Evolutionary conservation across 2,888 invertebrate species (phyloP).

Genomic region (Dolichomitus sp.): DNA sequence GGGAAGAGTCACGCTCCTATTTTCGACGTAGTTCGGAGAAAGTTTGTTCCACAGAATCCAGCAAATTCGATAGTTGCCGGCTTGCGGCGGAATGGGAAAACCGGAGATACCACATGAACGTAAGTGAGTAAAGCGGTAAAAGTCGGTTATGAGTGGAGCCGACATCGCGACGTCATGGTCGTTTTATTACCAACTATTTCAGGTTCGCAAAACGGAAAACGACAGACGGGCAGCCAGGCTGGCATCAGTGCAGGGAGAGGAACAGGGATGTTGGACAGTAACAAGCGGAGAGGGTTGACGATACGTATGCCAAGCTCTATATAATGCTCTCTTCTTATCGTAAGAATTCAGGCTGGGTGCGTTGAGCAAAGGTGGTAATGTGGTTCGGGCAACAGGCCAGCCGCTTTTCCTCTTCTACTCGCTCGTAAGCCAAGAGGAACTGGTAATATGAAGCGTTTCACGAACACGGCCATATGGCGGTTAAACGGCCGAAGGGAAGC

Average conservation of each 20-base stretch:
- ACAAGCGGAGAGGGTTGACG: slow-evolving; percentile 1
- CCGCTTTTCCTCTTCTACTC: slow-evolving; percentile 3
- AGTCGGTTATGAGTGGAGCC: slow-evolving; percentile 5
- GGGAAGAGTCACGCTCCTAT: background rate
- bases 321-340: slow-evolving; percentile 55
- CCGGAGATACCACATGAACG: background rate
- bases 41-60: slow-evolving; percentile 19
- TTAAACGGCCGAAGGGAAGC: slow-evolving; percentile 28
- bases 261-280: slow-evolving; percentile 17
- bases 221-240: background rate
- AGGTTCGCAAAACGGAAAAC: slow-evolving; percentile 3
- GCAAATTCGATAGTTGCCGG: background rate
- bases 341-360: slow-evolving; percentile 59
- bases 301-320: background rate
- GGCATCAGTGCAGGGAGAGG: background rate
- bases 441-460: slow-evolving; percentile 6
- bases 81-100: background rate
- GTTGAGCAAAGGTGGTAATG: slow-evolving; percentile 16
- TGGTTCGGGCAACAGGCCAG: slow-evolving; percentile 65
- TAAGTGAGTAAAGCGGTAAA: background rate
- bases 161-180: slow-evolving; percentile 12
- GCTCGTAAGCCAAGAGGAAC: slow-evolving; percentile 15
- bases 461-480: slow-evolving; percentile 46
- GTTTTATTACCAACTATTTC: slow-evolving; percentile 38
- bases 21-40: background rate